These are phyloP conservation scores for Agapornis canus DNA, from an alignment of 2,797 vertebrate genomes.

Conservation along the genomic window DNA sequence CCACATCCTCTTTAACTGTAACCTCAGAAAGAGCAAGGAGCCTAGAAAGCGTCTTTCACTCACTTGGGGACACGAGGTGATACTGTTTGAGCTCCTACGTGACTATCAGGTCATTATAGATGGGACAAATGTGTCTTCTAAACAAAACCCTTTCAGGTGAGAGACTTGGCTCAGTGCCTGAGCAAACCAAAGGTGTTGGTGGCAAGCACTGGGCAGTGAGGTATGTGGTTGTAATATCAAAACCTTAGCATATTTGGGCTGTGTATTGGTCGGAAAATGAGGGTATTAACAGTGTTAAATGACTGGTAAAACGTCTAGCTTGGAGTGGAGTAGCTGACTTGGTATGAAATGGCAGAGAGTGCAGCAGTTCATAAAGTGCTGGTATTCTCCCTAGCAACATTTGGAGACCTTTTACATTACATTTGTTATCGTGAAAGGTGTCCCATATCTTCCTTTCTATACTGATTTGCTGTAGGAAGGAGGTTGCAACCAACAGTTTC, in stretches of 20 bases:
- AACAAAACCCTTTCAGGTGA: background rate
- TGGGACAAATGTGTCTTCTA: background rate
- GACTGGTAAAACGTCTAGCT: background rate
- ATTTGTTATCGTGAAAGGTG: background rate
- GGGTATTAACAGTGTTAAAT: background rate
- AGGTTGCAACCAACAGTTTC: background rate
- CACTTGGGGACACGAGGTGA: background rate
- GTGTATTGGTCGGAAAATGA: background rate
- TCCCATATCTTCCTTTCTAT: fast-evolving
- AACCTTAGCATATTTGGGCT: background rate
- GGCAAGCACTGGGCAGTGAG: background rate
- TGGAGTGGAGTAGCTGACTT: slow-evolving; percentile 3
- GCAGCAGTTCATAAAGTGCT: background rate
- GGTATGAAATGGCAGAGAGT: background rate
- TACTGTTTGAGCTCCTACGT: background rate
- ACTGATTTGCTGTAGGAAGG: background rate
- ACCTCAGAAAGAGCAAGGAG: background rate
- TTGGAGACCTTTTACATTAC: background rate
- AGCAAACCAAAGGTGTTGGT: background rate
- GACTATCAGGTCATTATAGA: background rate
- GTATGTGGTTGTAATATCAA: background rate
- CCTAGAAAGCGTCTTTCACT: background rate
- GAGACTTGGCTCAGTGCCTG: background rate
- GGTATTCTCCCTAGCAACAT: background rate
- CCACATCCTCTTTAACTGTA: background rate